These are phyloP conservation scores for Drosophila auraria DNA, from an alignment of 1,140 invertebrate species.

Conservation along the genomic window DNA sequence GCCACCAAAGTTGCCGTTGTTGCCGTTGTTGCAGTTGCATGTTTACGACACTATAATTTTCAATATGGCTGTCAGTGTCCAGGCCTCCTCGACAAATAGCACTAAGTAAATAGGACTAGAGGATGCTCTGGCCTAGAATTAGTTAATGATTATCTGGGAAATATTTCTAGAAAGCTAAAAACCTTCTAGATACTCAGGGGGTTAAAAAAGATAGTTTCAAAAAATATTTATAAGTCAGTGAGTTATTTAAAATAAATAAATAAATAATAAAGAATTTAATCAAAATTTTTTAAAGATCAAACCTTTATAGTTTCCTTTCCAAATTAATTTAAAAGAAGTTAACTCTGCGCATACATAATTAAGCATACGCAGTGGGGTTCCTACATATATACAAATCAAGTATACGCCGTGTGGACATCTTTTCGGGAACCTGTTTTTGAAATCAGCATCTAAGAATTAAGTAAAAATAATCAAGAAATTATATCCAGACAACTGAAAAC, in stretches of 20 bases:
- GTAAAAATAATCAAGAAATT: no score
- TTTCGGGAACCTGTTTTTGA: background rate
- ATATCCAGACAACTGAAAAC: no score
- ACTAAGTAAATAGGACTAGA: background rate
- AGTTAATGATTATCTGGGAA: background rate
- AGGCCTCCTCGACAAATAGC: background rate
- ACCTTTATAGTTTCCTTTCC: no score
- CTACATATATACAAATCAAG: background rate
- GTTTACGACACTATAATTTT: conserved; percentile 79
- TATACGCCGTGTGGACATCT: conserved; percentile 6
- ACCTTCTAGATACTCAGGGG: no score
- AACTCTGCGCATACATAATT: background rate
- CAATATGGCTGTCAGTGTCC: conserved; percentile 55
- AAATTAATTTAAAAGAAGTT: background rate
- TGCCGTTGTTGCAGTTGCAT: conserved; percentile 67
- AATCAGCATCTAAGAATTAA: background rate
- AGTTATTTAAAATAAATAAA: no score
- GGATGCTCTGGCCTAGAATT: background rate
- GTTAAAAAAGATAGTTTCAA: no score
- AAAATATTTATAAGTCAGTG: no score
- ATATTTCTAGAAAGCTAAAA: no score
- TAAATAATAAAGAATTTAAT: no score
- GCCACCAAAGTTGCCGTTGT: conserved; percentile 41
- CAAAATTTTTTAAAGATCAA: background rate
- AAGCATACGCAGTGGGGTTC: conserved; percentile 10